These are phyloP conservation scores for Heterodera schachtii DNA, from an alignment of 1,140 invertebrate species.

Conservation along the genomic window DNA sequence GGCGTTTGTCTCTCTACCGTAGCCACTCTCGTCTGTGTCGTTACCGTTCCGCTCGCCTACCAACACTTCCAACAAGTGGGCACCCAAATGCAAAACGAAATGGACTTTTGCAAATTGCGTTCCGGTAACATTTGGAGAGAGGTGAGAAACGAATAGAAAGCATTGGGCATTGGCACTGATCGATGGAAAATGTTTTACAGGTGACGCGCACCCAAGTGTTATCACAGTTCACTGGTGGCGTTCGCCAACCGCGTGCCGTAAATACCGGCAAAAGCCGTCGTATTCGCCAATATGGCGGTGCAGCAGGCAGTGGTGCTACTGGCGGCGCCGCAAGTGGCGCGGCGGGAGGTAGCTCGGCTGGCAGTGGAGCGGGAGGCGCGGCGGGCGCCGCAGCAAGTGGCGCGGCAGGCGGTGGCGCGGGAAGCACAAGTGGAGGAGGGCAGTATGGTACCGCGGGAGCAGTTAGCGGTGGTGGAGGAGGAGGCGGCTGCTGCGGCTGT, in stretches of 20 bases:
- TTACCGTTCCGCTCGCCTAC: conserved; percentile 53
- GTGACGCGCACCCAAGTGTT: conserved; percentile 52
- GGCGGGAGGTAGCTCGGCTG: neutral
- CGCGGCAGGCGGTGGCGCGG: conserved; percentile 1
- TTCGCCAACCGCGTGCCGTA: conserved; percentile 29
- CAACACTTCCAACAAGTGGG: conserved; percentile 42
- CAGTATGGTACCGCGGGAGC: conserved; percentile 20
- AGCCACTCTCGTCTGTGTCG: conserved; percentile 44
- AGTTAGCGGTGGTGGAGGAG: conserved; percentile 48
- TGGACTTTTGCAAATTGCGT: conserved; percentile 53
- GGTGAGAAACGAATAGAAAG: conserved; percentile 26
- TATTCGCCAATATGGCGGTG: neutral
- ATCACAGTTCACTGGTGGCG: conserved; percentile 39
- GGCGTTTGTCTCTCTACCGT: conserved; percentile 39
- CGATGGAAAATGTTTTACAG: neutral
- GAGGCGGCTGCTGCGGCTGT: conserved; percentile 50
- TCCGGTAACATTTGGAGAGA: conserved; percentile 53
- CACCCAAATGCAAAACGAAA: conserved; percentile 33
- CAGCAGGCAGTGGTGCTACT: neutral
- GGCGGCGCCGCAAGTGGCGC: neutral
- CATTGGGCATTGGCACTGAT: neutral
- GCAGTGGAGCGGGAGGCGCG: conserved; percentile 32
- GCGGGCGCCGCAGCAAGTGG: conserved; percentile 48
- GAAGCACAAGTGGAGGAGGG: neutral
- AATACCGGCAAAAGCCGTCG: neutral